Percentiles rank a stretch among this genome's conserved stretches.
phyloP scores from a whole-genome alignment of 2,888 invertebrate genomes.

The Hylaea fasciaria region DNA sequence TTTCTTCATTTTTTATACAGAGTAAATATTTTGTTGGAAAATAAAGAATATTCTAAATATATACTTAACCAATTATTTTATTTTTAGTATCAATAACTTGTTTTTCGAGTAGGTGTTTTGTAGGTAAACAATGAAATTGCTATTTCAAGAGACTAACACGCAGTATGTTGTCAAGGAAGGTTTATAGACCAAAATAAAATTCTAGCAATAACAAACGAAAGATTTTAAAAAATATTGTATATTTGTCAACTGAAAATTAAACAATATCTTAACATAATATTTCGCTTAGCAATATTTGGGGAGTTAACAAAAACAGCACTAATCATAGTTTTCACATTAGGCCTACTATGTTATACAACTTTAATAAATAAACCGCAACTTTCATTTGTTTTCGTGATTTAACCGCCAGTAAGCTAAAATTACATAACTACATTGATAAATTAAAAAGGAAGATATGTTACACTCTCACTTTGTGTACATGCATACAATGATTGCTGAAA shows the following conservation, averaged over 20 bases:
- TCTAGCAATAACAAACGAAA: conserved; percentile 23
- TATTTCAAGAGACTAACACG: no score
- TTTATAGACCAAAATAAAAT: no score
- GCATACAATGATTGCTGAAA: no score
- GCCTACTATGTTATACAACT: conserved; percentile 51
- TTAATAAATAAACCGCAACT: conserved; percentile 57
- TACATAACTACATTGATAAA: conserved; percentile 31
- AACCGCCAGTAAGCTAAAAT: conserved; percentile 49
- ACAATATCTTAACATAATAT: conserved; percentile 75
- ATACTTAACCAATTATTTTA: no score
- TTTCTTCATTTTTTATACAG: conserved; percentile 7
- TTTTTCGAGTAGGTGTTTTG: no score
- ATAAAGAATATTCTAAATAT: conserved; percentile 4
- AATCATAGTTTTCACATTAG: conserved; percentile 66
- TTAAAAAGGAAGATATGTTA: conserved; percentile 4
- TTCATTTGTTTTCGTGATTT: conserved; percentile 28
- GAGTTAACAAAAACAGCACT: conserved; percentile 73
- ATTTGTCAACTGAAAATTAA: conserved; percentile 84
- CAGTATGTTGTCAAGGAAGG: no score
- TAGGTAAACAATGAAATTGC: no score
- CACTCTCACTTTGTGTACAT: neutral
- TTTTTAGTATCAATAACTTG: neutral
- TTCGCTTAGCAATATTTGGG: conserved; percentile 74
- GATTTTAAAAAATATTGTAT: conserved; percentile 78
- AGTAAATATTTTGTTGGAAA: conserved; percentile 13